Evolutionary conservation across 2,797 vertebrate species (phyloP), one percentile per base, ranked within the genome.

Genomic region (Cryptoblepharus egeriae): DNA sequence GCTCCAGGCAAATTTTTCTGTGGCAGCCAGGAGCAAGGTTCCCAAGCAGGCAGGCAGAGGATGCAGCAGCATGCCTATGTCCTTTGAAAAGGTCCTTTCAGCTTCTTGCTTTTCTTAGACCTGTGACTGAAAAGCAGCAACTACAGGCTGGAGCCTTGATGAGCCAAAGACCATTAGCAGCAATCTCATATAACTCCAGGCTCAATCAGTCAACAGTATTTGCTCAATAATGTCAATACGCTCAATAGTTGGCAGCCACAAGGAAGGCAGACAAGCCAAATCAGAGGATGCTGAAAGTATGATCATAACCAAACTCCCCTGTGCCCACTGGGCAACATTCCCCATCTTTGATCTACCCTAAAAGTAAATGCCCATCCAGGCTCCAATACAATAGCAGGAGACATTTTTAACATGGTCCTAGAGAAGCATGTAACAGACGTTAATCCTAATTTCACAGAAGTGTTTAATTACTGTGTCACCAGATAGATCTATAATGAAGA

Each of bases 1-100:
- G 76, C 82, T 79, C 11, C 28, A 84, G 70, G 76, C 77, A 60
- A 74, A 79, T 68, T 68, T 52, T 74, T 58, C 55, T 67, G 30
- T 45, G 37, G 30, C 39, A 84, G 76, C 76, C 37, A 84, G 37
- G 63, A 79, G 69, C 70, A 74, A 74, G n/a, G 24, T 67, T 79
- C 77, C 61, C 57, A 57, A 67, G 60, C 28, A 74, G 24, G 8
- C n/a, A 65, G 18, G 8, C 20, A 37, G 45, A 67, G 45, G n/a
- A n/a, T n/a, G 67, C 42, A 77, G 69, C 35, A 63, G 55, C 52
- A 75, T n/a, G 52, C 3, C 39, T 67, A 35, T 37, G 58, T 83
- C 78, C 20, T 42, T 65, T 26, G 18, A 60, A 60, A 79, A 73
- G n/a, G 26, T 37, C 58, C 24, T 79, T 74, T 68, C 55, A 73